Evolutionary conservation across 2,113 vertebrate genomes (phyloP).

Genomic region (Gymnobelideus leadbeateri): DNA sequence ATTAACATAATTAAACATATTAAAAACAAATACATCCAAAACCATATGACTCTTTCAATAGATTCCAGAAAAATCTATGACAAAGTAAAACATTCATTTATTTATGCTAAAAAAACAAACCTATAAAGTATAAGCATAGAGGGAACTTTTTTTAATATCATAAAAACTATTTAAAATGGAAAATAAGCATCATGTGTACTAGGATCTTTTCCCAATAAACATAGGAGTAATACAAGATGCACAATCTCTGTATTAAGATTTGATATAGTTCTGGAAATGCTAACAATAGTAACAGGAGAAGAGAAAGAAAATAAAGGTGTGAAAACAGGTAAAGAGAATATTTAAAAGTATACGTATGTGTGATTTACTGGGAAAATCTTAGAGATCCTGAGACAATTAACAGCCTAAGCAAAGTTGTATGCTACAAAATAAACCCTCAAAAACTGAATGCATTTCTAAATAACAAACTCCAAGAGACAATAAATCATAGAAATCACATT

Average conservation of each 20-base stretch:
- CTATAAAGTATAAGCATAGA: neutral
- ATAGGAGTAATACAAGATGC: neutral
- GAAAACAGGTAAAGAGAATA: neutral
- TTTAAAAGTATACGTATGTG: no score
- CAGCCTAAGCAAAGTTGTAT: neutral
- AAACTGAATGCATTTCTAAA: neutral
- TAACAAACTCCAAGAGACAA: neutral
- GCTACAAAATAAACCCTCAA: neutral
- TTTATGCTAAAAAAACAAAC: neutral
- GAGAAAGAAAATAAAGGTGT: neutral
- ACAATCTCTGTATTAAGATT: neutral
- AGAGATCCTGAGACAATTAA: neutral
- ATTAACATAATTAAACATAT: neutral
- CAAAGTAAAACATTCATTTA: neutral
- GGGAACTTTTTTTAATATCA: neutral
- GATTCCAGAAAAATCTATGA: neutral
- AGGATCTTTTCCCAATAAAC: neutral
- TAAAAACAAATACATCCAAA: neutral
- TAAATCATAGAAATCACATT: neutral
- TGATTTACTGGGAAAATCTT: neutral
- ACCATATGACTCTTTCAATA: neutral
- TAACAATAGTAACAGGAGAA: neutral
- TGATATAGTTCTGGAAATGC: neutral
- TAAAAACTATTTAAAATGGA: neutral
- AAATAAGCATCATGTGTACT: neutral